These are phyloP conservation scores for Sturnus vulgaris DNA, from an alignment of 2,113 vertebrate species.

Conservation along the genomic window DNA sequence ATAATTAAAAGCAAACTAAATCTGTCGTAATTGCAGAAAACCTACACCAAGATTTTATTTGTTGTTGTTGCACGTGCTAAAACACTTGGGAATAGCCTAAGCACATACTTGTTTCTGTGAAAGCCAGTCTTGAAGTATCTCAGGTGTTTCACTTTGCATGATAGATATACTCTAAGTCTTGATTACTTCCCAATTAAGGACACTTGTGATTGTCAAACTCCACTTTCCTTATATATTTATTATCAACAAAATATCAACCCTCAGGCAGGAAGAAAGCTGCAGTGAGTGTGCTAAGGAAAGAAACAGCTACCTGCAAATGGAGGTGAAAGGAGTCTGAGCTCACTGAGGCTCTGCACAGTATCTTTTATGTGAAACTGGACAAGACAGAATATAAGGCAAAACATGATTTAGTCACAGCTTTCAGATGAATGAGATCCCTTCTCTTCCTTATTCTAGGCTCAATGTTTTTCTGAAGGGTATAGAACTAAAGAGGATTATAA, in stretches of 20 bases:
- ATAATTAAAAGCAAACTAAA: conserved; percentile 41
- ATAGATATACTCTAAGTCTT: conserved; percentile 31
- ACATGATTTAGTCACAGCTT: conserved; percentile 22
- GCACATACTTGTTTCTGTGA: background rate
- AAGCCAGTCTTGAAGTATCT: background rate
- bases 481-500: background rate
- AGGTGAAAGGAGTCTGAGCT: conserved; percentile 33
- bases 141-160: background rate
- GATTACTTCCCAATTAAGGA: conserved; percentile 61
- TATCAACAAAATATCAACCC: background rate
- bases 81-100: conserved; percentile 16
- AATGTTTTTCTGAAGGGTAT: background rate
- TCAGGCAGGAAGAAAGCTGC: conserved; percentile 11
- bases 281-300: background rate
- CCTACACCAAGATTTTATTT: conserved; percentile 24
- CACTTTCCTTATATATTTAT: conserved; percentile 36
- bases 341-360: background rate
- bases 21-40: background rate
- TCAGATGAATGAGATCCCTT: background rate
- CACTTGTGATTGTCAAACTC: conserved; percentile 42
- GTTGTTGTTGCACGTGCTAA: background rate
- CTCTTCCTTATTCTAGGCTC: background rate
- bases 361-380: conserved; percentile 26
- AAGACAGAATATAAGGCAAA: conserved; percentile 11
- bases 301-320: conserved; percentile 22